A percentile compares a stretch with the other conserved stretches of the same genome.
These are phyloP conservation scores for Gobius niger DNA, from an alignment of 2,113 vertebrate genomes.

Conservation along the genomic window DNA sequence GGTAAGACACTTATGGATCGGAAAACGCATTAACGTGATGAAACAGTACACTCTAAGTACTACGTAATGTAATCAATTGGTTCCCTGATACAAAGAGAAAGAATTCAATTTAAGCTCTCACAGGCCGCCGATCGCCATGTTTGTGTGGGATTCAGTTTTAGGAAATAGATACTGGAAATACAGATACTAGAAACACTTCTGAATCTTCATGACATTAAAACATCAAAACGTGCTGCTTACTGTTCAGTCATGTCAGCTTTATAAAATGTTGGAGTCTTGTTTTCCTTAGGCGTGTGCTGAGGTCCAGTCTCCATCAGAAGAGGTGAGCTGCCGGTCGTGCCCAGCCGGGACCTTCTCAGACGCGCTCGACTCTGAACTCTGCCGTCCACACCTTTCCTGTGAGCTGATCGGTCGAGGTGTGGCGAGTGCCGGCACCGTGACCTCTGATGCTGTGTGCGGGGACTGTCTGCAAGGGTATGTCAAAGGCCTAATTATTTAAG, in stretches of 20 bases:
- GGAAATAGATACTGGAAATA: no score
- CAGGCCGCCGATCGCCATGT: no score
- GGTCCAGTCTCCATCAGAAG: constrained; percentile 49
- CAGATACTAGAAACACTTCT: no score
- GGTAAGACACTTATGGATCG: constrained; percentile 71
- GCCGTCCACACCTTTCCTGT: constrained; percentile 79
- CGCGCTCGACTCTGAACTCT: constrained; percentile 60
- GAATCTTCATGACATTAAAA: no score
- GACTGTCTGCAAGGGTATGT: constrained; percentile 82
- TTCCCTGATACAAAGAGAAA: neutral
- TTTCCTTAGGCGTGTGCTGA: constrained; percentile 68
- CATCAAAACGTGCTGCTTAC: no score
- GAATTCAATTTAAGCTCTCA: neutral
- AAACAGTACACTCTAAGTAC: neutral
- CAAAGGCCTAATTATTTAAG: no score
- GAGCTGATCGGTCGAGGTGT: constrained; percentile 63
- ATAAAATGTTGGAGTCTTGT: neutral
- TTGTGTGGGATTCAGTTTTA: no score
- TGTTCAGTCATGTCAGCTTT: neutral
- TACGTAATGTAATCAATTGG: neutral
- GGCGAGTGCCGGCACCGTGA: constrained; percentile 61
- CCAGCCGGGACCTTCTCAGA: constrained; percentile 82
- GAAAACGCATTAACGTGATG: neutral
- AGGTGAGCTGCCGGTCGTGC: constrained; percentile 79
- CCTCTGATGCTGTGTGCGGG: constrained; percentile 79